These are phyloP conservation scores for Geococcyx californianus DNA, from an alignment of 2,113 vertebrate genomes.

Conservation along the genomic window DNA sequence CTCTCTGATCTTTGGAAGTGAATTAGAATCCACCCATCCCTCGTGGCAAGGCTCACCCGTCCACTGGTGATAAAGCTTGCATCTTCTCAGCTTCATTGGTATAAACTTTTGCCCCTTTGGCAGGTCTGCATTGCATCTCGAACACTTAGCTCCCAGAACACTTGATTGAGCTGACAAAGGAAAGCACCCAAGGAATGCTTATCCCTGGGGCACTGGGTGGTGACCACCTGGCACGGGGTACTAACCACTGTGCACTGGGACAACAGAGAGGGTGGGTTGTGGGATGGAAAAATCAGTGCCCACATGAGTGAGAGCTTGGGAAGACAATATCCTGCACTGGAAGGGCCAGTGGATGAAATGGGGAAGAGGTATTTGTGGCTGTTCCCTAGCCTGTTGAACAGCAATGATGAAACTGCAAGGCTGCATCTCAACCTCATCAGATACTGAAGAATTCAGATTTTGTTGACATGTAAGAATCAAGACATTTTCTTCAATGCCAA, in stretches of 20 bases:
- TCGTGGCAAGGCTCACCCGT: not conserved
- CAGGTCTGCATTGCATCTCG: accelerated
- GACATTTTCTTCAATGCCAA: not conserved
- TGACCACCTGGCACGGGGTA: accelerated
- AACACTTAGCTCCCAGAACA: not conserved
- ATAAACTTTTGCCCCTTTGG: not conserved
- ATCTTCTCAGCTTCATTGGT: not conserved
- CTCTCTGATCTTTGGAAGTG: not conserved
- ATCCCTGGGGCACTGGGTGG: accelerated
- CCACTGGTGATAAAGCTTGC: not conserved
- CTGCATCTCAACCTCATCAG: not conserved
- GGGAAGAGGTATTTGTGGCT: not conserved
- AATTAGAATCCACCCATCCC: not conserved
- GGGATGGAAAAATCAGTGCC: not conserved
- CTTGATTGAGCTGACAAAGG: not conserved
- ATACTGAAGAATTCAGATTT: not conserved
- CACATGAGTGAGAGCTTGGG: not conserved
- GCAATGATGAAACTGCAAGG: not conserved
- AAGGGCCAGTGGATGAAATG: not conserved
- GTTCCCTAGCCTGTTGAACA: not conserved
- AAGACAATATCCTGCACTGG: not conserved
- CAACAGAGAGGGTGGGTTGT: not conserved
- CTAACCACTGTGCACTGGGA: accelerated
- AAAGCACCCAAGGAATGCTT: not conserved
- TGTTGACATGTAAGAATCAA: not conserved